A percentile compares a stretch with the other conserved stretches of the same genome.
Evolutionary conservation across 1,140 invertebrate species (phyloP).

Genomic region (Popillia japonica): DNA sequence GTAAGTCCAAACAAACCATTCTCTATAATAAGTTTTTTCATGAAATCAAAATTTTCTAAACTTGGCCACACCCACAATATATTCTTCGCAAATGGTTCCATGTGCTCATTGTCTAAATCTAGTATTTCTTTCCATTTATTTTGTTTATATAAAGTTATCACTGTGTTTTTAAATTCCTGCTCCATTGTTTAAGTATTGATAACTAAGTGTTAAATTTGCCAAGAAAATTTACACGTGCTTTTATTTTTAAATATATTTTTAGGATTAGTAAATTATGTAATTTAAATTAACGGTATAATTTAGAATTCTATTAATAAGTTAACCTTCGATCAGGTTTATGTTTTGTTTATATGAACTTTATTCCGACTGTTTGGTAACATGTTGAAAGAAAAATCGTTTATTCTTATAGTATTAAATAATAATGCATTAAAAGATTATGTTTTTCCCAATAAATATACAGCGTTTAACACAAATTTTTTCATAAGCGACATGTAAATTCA

Average conservation of each 20-base stretch:
- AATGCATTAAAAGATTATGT: no score
- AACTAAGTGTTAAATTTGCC: background rate
- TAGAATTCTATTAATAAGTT: background rate
- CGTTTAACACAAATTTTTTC: no score
- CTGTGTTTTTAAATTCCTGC: conserved; percentile 46
- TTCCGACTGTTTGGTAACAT: no score
- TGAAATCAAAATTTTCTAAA: conserved; percentile 61
- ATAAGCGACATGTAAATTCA: no score
- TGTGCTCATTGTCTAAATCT: conserved; percentile 50
- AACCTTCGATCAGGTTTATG: background rate
- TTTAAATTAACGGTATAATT: background rate
- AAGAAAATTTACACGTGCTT: background rate
- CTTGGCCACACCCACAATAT: conserved; percentile 70
- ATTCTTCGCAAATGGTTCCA: conserved; percentile 53
- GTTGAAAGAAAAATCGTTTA: no score
- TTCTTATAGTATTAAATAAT: no score
- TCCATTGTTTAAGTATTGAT: conserved; percentile 44
- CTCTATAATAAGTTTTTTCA: conserved; percentile 56
- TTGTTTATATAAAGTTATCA: conserved; percentile 48
- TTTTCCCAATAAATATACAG: no score
- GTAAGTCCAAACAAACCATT: conserved; percentile 58
- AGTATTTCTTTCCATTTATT: conserved; percentile 55
- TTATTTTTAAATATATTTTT: conserved; percentile 26
- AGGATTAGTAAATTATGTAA: conserved; percentile 33
- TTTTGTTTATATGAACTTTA: background rate